Base-by-base conservation (phyloP, 2,797 vertebrate genomes). In the Sebastes ruberrimus region DNA sequence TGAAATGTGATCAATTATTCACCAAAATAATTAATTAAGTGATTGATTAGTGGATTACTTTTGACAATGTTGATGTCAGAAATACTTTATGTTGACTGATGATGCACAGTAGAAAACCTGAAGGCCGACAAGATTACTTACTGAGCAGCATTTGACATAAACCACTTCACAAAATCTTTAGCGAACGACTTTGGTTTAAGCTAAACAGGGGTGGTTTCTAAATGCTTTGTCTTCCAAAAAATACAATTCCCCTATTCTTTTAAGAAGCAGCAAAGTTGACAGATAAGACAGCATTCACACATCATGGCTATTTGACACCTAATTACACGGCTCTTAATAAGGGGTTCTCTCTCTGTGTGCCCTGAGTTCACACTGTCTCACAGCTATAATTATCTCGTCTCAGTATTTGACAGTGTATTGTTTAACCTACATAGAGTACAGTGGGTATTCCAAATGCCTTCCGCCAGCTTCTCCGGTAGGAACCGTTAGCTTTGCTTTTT, bases 381-480 rank as follows among this genome's bases (percentile, higher is more conserved):
- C 90, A 92, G 89, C 90, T 80, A 60, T 96, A 95, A 97, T 97
- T 96, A 96, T 93, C 94, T 94, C 81, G 81, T 96, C 95, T 95
- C 88, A 78, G 78, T 87, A 89, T 90, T 87, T 95, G 94, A 96
- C 94, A 95, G 91, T 85, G 90, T 84, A 93, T 95, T 93, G 89
- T 91, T 94, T 92, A 92, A 92, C 91, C 67, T 89, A 90, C 89
- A 88, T 87, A 85, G 83, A 87, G 85, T 88, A 86, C 83, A 87
- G 85, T 88, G 92, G 92, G 94, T 95, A 94, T 94, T 93, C 88
- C 86, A 86, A 79, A 80, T 38, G 73, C 82, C 88, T 84, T 88
- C 91, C 72, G 30, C 72, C 86, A 80, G 90, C 73, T 93, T 92
- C 75, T 63, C 42, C 16, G 16, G 55, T 27, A 82, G 83, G 80